These are phyloP conservation scores for Triplophysa siluroides DNA, from an alignment of 2,113 vertebrate genomes.

Conservation along the genomic window DNA sequence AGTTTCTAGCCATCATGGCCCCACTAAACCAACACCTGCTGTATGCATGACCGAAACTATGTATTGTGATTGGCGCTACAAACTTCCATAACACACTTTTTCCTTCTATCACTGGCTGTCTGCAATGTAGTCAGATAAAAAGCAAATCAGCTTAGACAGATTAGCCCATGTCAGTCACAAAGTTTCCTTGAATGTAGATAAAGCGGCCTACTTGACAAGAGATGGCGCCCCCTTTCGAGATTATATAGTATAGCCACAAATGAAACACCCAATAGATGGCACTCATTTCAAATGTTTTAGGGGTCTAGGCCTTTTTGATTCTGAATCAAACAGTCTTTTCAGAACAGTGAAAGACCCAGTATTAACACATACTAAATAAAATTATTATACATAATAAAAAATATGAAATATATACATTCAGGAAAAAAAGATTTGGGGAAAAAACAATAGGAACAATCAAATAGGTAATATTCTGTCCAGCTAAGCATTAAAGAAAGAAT, in stretches of 20 bases:
- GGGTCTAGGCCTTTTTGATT: no score
- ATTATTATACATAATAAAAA: no score
- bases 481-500: no score
- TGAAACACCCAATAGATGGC: background rate
- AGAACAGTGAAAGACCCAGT: no score
- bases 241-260: background rate
- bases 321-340: no score
- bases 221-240: conserved; percentile 1
- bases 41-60: conserved; percentile 26
- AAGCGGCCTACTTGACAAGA: background rate
- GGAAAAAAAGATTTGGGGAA: no score
- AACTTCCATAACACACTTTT: background rate
- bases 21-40: conserved; percentile 17
- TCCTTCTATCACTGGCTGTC: conserved; percentile 48
- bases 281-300: background rate
- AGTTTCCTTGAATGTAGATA: background rate
- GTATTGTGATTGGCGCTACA: conserved; percentile 21
- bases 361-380: no score
- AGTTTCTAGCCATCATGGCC: conserved; percentile 37
- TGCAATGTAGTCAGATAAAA: background rate
- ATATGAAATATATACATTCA: no score
- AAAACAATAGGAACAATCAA: no score
- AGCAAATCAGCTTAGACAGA: background rate
- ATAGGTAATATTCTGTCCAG: no score
- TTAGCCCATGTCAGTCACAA: background rate